Conservation (phyloP, 2,113 vertebrate genomes). For the Oryctolagus cuniculus region mOryCun1.1 NC_091443.1:107297501-107298000, state of each 20-base stretch:
- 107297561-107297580: slow-evolving; percentile 98
- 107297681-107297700: slow-evolving; percentile 97
- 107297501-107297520: slow-evolving; percentile 96
- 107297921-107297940: no score
- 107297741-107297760: slow-evolving; percentile 96
- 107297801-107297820: no score
- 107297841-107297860: no score
- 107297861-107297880: no score
- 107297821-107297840: no score
- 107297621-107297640: slow-evolving; percentile 99
- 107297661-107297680: slow-evolving; percentile 98
- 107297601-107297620: slow-evolving; percentile 97
- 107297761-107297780: background rate
- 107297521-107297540: slow-evolving; percentile 99
- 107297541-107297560: slow-evolving; percentile 95
- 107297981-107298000: no score
- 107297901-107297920: no score
- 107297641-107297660: slow-evolving; percentile 96
- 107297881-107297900: no score
- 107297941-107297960: no score
- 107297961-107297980: no score
- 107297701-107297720: slow-evolving; percentile 99
- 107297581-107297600: slow-evolving; percentile 99
- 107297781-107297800: no score
- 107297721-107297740: slow-evolving; percentile 99